phyloP scores from a whole-genome alignment of 2,888 invertebrate species.

The Eristalis intricaria region DNA sequence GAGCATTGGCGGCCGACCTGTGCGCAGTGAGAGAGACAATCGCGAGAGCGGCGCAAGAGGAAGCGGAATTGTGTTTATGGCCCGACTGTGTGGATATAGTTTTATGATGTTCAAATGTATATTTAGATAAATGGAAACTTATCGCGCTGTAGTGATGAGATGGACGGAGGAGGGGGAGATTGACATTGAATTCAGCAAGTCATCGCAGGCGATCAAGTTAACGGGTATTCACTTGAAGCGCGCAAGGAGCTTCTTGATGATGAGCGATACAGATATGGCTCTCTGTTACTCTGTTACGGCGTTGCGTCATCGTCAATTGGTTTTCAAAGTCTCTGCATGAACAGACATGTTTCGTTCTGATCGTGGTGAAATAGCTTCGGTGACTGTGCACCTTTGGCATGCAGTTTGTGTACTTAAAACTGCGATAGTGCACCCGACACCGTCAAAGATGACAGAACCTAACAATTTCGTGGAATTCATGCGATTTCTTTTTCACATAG shows the following conservation, averaged over 20 bases:
- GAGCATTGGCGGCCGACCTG: neutral
- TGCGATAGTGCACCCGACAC: neutral
- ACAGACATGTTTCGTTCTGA: neutral
- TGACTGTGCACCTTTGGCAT: neutral
- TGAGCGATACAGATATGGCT: neutral
- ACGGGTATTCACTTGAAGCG: neutral
- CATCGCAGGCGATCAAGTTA: neutral
- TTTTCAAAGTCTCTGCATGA: neutral
- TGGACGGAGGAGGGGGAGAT: neutral
- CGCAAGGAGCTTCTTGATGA: neutral
- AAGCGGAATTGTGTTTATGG: conserved; percentile 34
- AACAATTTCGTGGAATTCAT: too few species aligned
- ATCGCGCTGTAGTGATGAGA: conserved; percentile 13
- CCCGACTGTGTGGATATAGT: conserved; percentile 20
- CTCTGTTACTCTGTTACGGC: neutral
- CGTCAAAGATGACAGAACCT: neutral
- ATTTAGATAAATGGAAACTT: conserved; percentile 48
- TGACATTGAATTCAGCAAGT: conserved; percentile 16
- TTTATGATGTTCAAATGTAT: conserved; percentile 38
- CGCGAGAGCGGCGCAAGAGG: conserved; percentile 7
- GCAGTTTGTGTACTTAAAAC: neutral
- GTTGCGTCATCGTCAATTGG: neutral
- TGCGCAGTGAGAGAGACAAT: neutral
- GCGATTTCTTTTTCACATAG: neutral
- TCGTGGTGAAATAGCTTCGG: neutral